These are phyloP conservation scores for Electrona antarctica DNA, from an alignment of 2,113 vertebrate species.

Conservation along the genomic window DNA sequence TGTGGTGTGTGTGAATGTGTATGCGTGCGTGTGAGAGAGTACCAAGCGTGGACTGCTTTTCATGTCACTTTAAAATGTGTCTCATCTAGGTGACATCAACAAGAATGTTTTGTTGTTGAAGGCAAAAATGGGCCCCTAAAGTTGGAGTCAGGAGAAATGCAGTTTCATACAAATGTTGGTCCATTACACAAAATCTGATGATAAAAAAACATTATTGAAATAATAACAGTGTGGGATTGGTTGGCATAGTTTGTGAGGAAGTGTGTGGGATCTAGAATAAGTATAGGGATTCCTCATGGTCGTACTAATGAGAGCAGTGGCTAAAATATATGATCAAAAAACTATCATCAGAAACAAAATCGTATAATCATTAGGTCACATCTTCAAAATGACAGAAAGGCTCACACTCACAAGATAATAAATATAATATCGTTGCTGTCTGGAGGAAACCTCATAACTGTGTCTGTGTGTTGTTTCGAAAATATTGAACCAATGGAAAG, in stretches of 20 bases:
- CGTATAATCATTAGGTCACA: not conserved
- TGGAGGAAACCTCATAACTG: too few species aligned
- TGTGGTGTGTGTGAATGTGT: conserved; percentile 5
- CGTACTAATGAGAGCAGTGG: too few species aligned
- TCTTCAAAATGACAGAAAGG: conserved; percentile 8
- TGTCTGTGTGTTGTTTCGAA: too few species aligned
- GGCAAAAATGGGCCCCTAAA: conserved; percentile 14
- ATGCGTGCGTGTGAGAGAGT: conserved; percentile 15
- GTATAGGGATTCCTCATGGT: too few species aligned
- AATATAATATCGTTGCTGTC: not conserved
- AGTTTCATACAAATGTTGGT: not conserved
- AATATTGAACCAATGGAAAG: too few species aligned
- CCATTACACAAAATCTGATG: not conserved
- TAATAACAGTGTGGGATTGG: too few species aligned
- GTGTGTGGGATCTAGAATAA: too few species aligned
- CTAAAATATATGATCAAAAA: too few species aligned
- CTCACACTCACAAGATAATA: not conserved
- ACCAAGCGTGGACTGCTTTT: conserved; percentile 3
- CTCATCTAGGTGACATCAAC: conserved; percentile 34
- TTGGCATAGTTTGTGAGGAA: too few species aligned
- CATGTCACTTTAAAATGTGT: conserved; percentile 37
- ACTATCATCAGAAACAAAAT: too few species aligned
- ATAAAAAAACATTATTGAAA: too few species aligned
- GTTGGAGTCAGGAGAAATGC: not conserved
- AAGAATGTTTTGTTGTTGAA: conserved; percentile 51